Conservation (phyloP, 2,888 invertebrate genomes). For the Tetramorium bicarinatum region DNA sequence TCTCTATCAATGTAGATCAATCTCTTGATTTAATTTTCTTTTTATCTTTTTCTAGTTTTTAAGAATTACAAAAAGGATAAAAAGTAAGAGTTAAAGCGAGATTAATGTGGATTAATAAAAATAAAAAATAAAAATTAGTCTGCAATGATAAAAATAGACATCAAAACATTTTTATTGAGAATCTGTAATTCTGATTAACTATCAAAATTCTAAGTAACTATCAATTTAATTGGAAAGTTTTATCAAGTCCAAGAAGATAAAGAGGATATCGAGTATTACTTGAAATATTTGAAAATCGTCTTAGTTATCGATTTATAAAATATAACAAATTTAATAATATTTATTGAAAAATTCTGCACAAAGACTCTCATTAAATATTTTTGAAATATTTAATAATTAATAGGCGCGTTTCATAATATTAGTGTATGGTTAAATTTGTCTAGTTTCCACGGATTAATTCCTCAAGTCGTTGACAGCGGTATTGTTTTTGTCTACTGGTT, state of each 20-base stretch:
- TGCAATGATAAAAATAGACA: background rate
- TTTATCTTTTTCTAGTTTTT: too few species aligned
- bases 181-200: background rate
- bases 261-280: background rate
- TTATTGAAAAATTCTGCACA: background rate
- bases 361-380: background rate
- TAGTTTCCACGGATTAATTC: conserved; percentile 8
- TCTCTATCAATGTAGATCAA: background rate
- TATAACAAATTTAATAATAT: background rate
- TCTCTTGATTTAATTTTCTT: too few species aligned
- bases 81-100: background rate
- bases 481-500: conserved; percentile 28
- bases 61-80: background rate
- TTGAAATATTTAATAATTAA: background rate
- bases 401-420: background rate
- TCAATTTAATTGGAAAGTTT: background rate
- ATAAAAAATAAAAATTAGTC: background rate
- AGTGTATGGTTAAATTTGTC: background rate
- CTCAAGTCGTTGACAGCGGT: background rate
- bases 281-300: background rate
- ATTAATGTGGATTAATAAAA: background rate
- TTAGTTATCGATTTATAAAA: background rate
- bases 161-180: background rate
- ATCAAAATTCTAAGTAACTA: background rate
- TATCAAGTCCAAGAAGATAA: background rate